Evolutionary conservation across 2,888 invertebrate genomes (phyloP), one percentile per base, ranked within the genome.

Genomic region (Phortica magna): DNA sequence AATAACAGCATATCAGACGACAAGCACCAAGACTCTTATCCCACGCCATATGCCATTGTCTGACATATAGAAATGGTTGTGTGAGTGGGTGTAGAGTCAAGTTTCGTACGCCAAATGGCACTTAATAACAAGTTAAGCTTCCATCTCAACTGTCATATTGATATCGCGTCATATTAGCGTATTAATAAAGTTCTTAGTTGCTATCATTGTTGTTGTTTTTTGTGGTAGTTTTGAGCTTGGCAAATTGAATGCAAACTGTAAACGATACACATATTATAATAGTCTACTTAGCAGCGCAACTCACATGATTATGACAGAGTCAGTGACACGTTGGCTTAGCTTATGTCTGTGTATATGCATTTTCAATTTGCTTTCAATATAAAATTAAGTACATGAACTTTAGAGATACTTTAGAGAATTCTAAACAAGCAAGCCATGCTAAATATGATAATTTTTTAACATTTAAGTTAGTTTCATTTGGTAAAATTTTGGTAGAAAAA

Each of bases 241-340:
- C 1, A 31, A 31, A 48, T 48, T 48, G 48, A 48, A 48, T 14
- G 9, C 10, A 48, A 14, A 48, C 14, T 48, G 9, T 14, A 9
- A 12, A 12, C 14, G 48, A 48, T 48, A 48, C 48, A 12, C 14
- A 48, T 48, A 48, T 48, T 61, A 22, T 55, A 17, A 65, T 43
- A 19, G 43, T 68, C 68, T 68, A 43, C 43, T 68, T 68, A 68
- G 68, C 43, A 43, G 10, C n/a, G 68, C 39, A 67, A 6, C 14
- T 17, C 9, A 14, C 55, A 12, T 55, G 55, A 31, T 3, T 2
- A 31, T 1, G 31, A 31, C 31, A 31, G 31, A 1, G 31, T 31
- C 31, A 31, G 0, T 48, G 48, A 48, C 10, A 48, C 31, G 14
- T 48, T 2, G 7, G 48, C 14, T 48, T 48, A 48, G 10, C 48